phyloP scores from a whole-genome alignment of 2,888 invertebrate species.

The Calameuta pallipes region DNA sequence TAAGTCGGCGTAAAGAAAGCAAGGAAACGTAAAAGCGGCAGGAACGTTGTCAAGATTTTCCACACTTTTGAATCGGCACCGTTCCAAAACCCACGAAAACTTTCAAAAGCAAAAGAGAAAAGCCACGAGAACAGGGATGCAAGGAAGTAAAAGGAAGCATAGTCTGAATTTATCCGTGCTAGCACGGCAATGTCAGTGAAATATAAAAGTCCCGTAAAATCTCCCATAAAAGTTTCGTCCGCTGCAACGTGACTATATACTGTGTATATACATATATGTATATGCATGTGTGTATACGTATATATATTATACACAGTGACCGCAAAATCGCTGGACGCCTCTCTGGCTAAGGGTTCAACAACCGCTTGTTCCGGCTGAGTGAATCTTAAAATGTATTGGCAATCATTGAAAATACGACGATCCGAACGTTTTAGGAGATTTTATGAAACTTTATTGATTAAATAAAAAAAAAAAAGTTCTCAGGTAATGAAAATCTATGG shows the following conservation, averaged over 20 bases:
- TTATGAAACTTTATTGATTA: no score
- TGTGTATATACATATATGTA: background rate
- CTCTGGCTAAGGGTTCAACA: no score
- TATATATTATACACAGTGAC: no score
- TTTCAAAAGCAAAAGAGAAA: background rate
- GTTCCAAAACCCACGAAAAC: background rate
- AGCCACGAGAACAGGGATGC: background rate
- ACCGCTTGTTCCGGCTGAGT: no score
- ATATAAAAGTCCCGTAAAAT: conserved; percentile 6
- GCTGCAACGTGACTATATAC: background rate
- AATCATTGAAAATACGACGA: no score
- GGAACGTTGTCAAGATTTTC: background rate
- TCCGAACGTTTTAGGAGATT: no score
- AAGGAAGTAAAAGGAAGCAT: background rate
- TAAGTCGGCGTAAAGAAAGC: background rate
- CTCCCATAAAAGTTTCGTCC: background rate
- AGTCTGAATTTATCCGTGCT: background rate
- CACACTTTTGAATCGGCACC: background rate
- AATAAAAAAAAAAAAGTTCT: no score
- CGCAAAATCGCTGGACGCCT: no score
- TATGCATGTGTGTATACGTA: no score
- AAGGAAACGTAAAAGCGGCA: background rate
- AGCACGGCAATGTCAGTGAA: background rate
- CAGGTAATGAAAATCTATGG: no score
- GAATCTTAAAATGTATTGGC: no score